Evolutionary conservation across 1,140 invertebrate genomes (phyloP).

Genomic region (Bombus fervidus): DNA sequence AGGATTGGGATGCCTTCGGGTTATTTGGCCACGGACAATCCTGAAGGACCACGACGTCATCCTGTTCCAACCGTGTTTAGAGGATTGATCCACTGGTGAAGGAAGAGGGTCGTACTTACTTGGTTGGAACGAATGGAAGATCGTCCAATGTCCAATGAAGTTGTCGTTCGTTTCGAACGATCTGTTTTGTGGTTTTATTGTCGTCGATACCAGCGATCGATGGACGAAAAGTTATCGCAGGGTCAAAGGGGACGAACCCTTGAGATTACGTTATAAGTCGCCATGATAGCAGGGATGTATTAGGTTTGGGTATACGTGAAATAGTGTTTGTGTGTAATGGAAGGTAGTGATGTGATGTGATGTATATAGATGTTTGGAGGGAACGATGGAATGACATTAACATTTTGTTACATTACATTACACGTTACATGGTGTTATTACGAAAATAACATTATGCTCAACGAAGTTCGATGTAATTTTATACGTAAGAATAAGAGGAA

Average conservation of each 20-base stretch:
- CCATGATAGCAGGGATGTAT: not conserved
- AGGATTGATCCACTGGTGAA: not conserved
- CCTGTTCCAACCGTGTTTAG: not conserved
- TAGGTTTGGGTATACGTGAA: no score
- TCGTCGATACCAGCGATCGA: conserved; percentile 4
- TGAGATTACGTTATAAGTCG: not conserved
- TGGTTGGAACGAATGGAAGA: not conserved
- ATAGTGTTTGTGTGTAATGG: not conserved
- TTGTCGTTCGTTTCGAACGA: conserved; percentile 22
- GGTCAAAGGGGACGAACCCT: conserved; percentile 29
- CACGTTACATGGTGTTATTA: no score
- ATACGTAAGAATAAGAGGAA: no score
- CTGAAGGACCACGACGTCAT: conserved; percentile 46
- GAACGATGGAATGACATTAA: no score
- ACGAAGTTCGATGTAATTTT: no score
- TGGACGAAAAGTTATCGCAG: not conserved
- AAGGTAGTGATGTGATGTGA: not conserved
- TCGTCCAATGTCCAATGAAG: conserved; percentile 17
- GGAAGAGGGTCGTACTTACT: not conserved
- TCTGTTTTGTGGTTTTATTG: conserved; percentile 49
- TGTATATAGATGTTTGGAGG: not conserved
- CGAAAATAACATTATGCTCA: no score
- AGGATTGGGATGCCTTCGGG: conserved; percentile 61
- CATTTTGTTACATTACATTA: no score
- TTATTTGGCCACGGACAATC: conserved; percentile 61